Evolutionary conservation across 2,113 vertebrate species (phyloP).

Genomic region (Pluvialis apricaria): DNA sequence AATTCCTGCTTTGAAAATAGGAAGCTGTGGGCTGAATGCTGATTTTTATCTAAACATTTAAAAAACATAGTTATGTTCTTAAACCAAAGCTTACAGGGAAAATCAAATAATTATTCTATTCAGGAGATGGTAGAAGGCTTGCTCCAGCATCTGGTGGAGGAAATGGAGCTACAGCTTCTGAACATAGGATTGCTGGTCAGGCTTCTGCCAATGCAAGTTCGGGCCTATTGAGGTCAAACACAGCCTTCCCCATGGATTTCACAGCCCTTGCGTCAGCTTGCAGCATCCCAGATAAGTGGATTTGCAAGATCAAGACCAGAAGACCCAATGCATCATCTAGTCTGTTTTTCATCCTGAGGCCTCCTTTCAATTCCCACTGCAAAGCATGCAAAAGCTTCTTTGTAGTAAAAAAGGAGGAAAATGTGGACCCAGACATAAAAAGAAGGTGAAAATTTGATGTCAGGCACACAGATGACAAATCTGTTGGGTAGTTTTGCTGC

Average conservation of each 20-base stretch:
- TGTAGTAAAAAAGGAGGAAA: neutral
- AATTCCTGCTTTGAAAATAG: neutral
- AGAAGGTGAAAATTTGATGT: neutral
- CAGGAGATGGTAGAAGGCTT: neutral
- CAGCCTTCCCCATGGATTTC: neutral
- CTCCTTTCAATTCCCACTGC: neutral
- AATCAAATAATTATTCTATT: neutral
- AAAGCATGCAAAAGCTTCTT: neutral
- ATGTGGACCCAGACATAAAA: neutral
- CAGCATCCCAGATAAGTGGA: neutral
- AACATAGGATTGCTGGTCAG: neutral
- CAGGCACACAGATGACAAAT: neutral
- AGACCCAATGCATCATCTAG: neutral
- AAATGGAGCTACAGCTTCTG: neutral
- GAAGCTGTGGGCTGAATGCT: neutral
- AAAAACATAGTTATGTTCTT: neutral
- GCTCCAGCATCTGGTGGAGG: neutral
- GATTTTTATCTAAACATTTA: neutral
- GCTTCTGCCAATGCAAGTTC: neutral
- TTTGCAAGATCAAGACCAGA: neutral
- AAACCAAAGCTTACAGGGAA: neutral
- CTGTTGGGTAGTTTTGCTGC: neutral
- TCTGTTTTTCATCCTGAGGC: neutral
- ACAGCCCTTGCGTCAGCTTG: neutral
- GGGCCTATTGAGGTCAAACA: neutral